Evolutionary conservation across 2,888 invertebrate species (phyloP), one percentile per base, ranked within the genome.

Genomic region (Tenthredo mesomela): DNA sequence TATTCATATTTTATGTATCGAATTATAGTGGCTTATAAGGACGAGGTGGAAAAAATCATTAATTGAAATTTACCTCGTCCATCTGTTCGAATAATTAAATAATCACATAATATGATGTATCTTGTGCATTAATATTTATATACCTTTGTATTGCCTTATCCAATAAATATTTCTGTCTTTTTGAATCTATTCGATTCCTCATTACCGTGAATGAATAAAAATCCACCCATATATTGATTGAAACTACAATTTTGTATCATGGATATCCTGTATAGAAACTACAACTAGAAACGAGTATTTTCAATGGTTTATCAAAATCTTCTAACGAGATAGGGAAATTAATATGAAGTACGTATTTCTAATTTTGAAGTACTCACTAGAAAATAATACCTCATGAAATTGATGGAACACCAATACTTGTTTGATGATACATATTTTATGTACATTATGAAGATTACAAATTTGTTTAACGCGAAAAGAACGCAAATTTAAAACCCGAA

Each of bases 381-480:
- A 67, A 33, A 67, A 67, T 18, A 15, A 33, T 67, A 67, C 12
- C 33, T 33, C 33, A 33, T 33, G 7, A 67, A 67, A 67, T 67
- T 67, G 67, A 67, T 33, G 33, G 33, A 67, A 67, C 18, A 67
- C 18, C 33, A 67, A 18, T 15, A 67, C 33, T 33, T 15, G 29
- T 67, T 67, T 67, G 18, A 67, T 67, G 33, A 33, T 67, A 67
- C 29, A 12, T 25, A 67, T 67, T 67, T 67, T 67, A 67, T 67
- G 33, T 33, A 33, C 15, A 33, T 6, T 67, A 33, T 18, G 12
- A 67, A 67, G 33, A 18, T 67, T 73, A 73, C 43, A 73, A 47
- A 73, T 73, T 43, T 21, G 12, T 73, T 43, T 29, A 73, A 73
- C 73, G 21, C 43, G 21, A 73, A 25, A 21, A 25, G 2, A 73